Evolutionary conservation across 1,140 invertebrate species (phyloP).

Genomic region (Caerostris extrusa): DNA sequence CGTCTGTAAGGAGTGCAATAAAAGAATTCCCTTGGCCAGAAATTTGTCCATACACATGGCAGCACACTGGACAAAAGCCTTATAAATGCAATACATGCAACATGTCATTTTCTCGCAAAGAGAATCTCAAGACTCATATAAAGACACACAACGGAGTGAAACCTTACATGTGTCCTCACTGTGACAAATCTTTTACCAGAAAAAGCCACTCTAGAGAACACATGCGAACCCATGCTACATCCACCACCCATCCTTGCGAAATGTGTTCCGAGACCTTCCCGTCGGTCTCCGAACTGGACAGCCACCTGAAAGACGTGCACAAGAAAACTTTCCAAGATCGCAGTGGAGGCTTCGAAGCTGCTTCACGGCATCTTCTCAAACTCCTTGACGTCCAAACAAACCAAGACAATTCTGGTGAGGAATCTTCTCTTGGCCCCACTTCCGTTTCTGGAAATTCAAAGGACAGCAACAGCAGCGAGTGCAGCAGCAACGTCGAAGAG

Average conservation of each 20-base stretch:
- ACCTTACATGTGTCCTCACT: conserved; percentile 78
- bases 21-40: conserved; percentile 78
- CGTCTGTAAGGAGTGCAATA: conserved; percentile 78
- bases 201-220: conserved; percentile 81
- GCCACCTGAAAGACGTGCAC: conserved; percentile 64
- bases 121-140: conserved; percentile 79
- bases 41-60: conserved; percentile 79
- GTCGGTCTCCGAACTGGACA: conserved; percentile 63
- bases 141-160: conserved; percentile 79
- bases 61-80: conserved; percentile 79
- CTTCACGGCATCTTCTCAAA: conserved; percentile 79
- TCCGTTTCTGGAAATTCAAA: conserved; percentile 74
- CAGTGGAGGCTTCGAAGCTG: conserved; percentile 78
- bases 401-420: neutral
- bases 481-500: conserved; percentile 71
- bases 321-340: conserved; percentile 75
- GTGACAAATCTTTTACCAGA: conserved; percentile 80
- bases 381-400: conserved; percentile 68
- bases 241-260: conserved; percentile 76
- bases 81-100: conserved; percentile 80
- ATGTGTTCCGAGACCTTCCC: conserved; percentile 73
- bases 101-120: conserved; percentile 80
- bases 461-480: conserved; percentile 75
- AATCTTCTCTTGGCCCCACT: conserved; percentile 67
- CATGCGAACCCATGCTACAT: conserved; percentile 79